phyloP scores from a whole-genome alignment of 2,888 invertebrate genomes.

The Aspidiotus destructor region DNA sequence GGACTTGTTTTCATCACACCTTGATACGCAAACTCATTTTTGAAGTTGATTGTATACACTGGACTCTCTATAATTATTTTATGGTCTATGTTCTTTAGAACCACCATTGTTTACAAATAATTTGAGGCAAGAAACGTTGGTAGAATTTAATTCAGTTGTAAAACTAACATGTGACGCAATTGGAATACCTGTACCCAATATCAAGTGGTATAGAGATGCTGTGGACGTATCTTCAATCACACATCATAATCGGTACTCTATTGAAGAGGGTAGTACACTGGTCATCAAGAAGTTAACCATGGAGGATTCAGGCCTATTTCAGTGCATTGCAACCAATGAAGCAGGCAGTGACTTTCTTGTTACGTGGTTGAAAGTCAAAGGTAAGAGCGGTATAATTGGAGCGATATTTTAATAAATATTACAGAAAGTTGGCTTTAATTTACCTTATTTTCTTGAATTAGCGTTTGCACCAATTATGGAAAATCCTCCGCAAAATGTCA shows the following conservation, averaged over 20 bases:
- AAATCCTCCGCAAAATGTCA: constrained; percentile 70
- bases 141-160: constrained; percentile 72
- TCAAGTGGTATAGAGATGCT: constrained; percentile 79
- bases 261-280: constrained; percentile 72
- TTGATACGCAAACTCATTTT: too few species aligned
- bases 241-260: constrained; percentile 52
- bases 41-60: too few species aligned
- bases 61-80: too few species aligned
- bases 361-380: constrained; percentile 90
- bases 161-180: constrained; percentile 74
- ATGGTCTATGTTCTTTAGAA: constrained; percentile 44
- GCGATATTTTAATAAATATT: background rate
- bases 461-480: constrained; percentile 84
- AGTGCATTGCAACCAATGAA: constrained; percentile 82
- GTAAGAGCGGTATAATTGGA: constrained; percentile 53
- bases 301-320: constrained; percentile 87
- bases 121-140: constrained; percentile 67
- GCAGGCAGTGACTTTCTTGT: constrained; percentile 83
- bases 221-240: constrained; percentile 39
- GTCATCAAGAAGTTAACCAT: constrained; percentile 68
- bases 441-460: constrained; percentile 41
- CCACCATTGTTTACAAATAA: constrained; percentile 65
- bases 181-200: constrained; percentile 75
- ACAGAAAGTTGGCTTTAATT: background rate
- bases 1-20: too few species aligned